phyloP scores from a whole-genome alignment of 1,140 invertebrate genomes.

The Tribolium madens region DNA sequence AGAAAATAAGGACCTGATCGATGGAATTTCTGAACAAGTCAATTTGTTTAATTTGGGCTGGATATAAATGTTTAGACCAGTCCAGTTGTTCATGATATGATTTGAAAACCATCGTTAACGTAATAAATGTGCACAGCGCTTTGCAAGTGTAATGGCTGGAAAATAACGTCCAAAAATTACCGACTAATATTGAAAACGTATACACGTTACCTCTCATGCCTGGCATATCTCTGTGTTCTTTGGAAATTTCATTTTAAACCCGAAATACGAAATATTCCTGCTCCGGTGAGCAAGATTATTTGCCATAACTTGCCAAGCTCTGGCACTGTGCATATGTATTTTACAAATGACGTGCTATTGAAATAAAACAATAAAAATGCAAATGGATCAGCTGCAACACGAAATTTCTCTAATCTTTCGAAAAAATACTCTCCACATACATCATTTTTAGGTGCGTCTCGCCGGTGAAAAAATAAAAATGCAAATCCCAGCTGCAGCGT shows the following conservation, averaged over 20 bases:
- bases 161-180: constrained; percentile 22
- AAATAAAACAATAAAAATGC: constrained; percentile 18
- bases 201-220: constrained; percentile 4
- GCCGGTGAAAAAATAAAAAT: constrained; percentile 23
- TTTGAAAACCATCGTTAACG: constrained; percentile 18
- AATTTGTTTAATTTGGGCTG: constrained; percentile 31
- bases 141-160: constrained; percentile 21
- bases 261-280: constrained; percentile 21
- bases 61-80: constrained; percentile 48
- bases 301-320: constrained; percentile 17
- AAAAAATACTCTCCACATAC: neutral
- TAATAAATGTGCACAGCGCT: constrained; percentile 12
- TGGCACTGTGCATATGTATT: constrained; percentile 23
- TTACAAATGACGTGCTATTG: constrained; percentile 25
- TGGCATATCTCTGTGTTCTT: constrained; percentile 26
- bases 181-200: constrained; percentile 12
- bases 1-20: constrained; percentile 19
- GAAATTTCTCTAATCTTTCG: constrained; percentile 1
- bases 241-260: constrained; percentile 22
- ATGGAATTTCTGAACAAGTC: neutral
- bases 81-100: neutral
- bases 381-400: constrained; percentile 8
- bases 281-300: constrained; percentile 24
- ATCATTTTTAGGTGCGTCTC: constrained; percentile 1
- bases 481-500: constrained; percentile 17